Percentiles rank a stretch among this genome's conserved stretches.
These are phyloP conservation scores for Euzophera pinguis DNA, from an alignment of 2,888 invertebrate species.

Conservation along the genomic window DNA sequence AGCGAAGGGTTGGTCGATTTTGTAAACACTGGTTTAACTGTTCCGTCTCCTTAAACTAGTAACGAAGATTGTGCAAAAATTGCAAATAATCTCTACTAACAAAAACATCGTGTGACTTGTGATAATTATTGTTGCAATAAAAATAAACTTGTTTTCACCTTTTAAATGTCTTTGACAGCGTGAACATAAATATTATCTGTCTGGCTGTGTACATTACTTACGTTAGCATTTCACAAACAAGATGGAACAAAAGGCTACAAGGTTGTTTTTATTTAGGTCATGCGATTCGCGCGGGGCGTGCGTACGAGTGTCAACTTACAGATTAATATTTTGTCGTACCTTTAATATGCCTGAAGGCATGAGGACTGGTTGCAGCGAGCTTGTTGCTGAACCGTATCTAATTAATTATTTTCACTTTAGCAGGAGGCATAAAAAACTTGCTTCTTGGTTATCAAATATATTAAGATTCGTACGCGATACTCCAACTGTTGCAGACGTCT, in stretches of 20 bases:
- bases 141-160: slow-evolving; percentile 16
- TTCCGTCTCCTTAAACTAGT: slow-evolving; percentile 13
- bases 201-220: slow-evolving; percentile 13
- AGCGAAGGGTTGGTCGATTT: slow-evolving; percentile 24
- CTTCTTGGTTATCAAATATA: no score
- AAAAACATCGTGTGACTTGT: slow-evolving; percentile 9
- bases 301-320: slow-evolving; percentile 49
- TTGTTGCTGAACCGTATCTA: slow-evolving; percentile 6
- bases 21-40: slow-evolving; percentile 25
- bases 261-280: slow-evolving; percentile 57
- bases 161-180: slow-evolving; percentile 12
- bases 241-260: slow-evolving; percentile 54
- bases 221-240: slow-evolving; percentile 40
- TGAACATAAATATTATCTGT: slow-evolving; percentile 13
- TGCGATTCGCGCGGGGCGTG: slow-evolving; percentile 39
- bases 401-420: slow-evolving; percentile 3
- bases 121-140: slow-evolving; percentile 12
- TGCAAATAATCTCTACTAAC: neutral
- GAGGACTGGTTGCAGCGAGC: slow-evolving; percentile 1
- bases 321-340: slow-evolving; percentile 52
- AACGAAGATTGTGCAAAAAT: neutral
- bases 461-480: no score
- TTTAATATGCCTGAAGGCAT: slow-evolving; percentile 13
- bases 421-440: neutral
- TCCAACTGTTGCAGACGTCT: no score